Percentiles rank a stretch among this genome's conserved stretches.
phyloP scores from a whole-genome alignment of 1,140 invertebrate species.

The Zaprionus camerounensis region DNA sequence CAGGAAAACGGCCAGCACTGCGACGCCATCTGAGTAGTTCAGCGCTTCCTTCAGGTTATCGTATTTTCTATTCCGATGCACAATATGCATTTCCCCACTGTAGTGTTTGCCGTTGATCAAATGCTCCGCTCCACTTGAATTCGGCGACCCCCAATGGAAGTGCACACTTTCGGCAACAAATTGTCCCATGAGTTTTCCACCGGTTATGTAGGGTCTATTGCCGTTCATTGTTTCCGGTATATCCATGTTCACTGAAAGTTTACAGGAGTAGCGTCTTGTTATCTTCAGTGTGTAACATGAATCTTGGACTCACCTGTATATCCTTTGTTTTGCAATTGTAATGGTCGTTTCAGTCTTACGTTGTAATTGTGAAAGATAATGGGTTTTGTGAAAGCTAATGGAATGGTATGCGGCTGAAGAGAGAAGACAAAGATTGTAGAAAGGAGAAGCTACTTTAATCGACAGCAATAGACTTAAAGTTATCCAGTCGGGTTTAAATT shows the following conservation, averaged over 20 bases:
- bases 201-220: slow-evolving; percentile 87
- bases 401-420: slow-evolving; percentile 85
- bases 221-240: slow-evolving; percentile 85
- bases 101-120: slow-evolving; percentile 53
- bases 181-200: slow-evolving; percentile 86
- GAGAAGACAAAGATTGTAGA: neutral
- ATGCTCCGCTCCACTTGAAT: slow-evolving; percentile 64
- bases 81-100: slow-evolving; percentile 76
- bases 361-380: slow-evolving; percentile 88
- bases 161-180: slow-evolving; percentile 88
- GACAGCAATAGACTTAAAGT: neutral
- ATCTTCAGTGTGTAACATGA: neutral
- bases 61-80: slow-evolving; percentile 67
- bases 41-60: slow-evolving; percentile 46
- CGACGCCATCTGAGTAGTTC: slow-evolving; percentile 56
- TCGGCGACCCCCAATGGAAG: slow-evolving; percentile 87
- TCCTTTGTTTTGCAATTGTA: slow-evolving; percentile 88
- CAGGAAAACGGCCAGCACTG: slow-evolving; percentile 70
- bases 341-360: slow-evolving; percentile 86
- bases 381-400: slow-evolving; percentile 85
- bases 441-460: slow-evolving; percentile 79
- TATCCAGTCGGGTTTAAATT: neutral
- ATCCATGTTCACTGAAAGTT: slow-evolving; percentile 76
- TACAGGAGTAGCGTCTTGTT: neutral
- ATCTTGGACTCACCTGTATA: slow-evolving; percentile 86